Evolutionary conservation across 2,113 vertebrate genomes (phyloP).

Genomic region (Psephotus haematonotus): DNA sequence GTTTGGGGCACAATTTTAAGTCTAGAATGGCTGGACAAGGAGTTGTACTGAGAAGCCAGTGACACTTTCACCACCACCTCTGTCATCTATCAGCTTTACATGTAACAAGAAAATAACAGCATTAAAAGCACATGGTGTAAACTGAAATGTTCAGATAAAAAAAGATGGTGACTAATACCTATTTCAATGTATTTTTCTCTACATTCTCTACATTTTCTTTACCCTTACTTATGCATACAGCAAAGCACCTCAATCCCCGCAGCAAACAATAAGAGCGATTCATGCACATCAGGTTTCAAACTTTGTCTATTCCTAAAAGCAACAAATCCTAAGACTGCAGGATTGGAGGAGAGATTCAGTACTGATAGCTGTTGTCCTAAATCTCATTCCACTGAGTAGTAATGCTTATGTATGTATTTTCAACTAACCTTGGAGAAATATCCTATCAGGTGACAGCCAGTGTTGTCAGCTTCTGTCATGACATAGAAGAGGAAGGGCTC

Average conservation of each 20-base stretch:
- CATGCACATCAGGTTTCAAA: background rate
- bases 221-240: background rate
- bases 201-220: background rate
- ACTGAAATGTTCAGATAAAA: background rate
- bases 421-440: conserved; percentile 95
- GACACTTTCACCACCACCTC: background rate
- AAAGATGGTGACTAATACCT: background rate
- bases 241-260: background rate
- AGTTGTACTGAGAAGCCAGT: background rate
- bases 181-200: background rate
- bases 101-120: background rate
- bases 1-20: background rate
- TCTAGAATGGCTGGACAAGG: background rate
- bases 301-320: background rate
- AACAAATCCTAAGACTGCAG: background rate
- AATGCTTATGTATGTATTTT: accelerated
- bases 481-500: conserved; percentile 99
- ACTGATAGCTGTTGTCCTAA: background rate
- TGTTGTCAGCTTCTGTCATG: conserved; percentile 99
- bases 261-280: background rate
- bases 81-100: background rate
- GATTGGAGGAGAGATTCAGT: background rate
- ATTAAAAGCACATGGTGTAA: background rate
- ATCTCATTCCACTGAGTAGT: accelerated
- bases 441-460: conserved; percentile 96